phyloP scores from a whole-genome alignment of 2,797 vertebrate species.

The Epinephelus malabaricus region DNA sequence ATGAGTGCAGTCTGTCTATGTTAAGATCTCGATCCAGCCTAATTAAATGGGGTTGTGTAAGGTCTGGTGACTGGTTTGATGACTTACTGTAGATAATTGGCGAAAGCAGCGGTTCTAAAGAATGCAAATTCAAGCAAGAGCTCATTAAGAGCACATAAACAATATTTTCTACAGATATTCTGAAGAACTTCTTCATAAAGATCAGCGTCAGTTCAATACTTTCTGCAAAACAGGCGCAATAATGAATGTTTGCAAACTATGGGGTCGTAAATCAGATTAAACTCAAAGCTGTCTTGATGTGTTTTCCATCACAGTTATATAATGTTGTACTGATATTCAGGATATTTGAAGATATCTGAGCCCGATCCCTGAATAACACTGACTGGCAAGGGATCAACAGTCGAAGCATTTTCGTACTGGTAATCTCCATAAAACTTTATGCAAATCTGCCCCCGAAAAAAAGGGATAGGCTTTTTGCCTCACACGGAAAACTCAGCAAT shows the following conservation, averaged over 20 bases:
- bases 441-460: slow-evolving; percentile 55
- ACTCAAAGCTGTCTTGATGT: slow-evolving; percentile 48
- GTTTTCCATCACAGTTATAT: slow-evolving; percentile 36
- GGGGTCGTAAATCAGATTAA: slow-evolving; percentile 30
- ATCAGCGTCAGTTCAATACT: slow-evolving; percentile 43
- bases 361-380: slow-evolving; percentile 48
- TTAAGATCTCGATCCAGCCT: slow-evolving; percentile 57
- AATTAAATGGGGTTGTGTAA: slow-evolving; percentile 66
- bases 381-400: slow-evolving; percentile 56
- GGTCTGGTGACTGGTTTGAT: slow-evolving; percentile 59
- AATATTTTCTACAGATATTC: slow-evolving; percentile 38
- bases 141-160: slow-evolving; percentile 57
- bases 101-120: slow-evolving; percentile 39
- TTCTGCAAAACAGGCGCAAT: slow-evolving; percentile 2
- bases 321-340: slow-evolving; percentile 43
- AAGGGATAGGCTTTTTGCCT: slow-evolving; percentile 19
- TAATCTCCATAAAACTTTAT: slow-evolving; percentile 71
- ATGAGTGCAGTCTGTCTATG: slow-evolving; percentile 56
- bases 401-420: slow-evolving; percentile 43
- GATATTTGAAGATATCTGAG: slow-evolving; percentile 54
- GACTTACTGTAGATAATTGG: slow-evolving; percentile 60
- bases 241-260: slow-evolving; percentile 45
- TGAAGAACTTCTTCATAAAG: slow-evolving; percentile 35
- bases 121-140: slow-evolving; percentile 63
- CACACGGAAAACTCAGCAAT: slow-evolving; percentile 54